Evolutionary conservation across 2,888 invertebrate genomes (phyloP).

Genomic region (Priocnemis perturbator): DNA sequence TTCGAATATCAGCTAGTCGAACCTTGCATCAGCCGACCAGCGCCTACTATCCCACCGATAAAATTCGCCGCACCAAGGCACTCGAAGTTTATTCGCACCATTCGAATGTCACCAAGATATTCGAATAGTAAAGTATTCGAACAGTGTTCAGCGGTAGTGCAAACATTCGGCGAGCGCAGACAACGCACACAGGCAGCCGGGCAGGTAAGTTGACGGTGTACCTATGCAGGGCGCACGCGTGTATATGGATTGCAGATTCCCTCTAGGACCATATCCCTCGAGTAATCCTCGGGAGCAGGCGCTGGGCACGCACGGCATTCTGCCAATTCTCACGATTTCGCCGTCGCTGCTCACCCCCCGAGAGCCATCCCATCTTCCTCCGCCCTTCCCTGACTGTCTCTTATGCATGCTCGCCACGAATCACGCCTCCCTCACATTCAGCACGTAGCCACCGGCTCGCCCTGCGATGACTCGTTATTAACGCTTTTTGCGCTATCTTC

Average conservation of each 20-base stretch:
- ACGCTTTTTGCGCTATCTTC: too few species aligned
- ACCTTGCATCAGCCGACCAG: too few species aligned
- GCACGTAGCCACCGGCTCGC: not conserved
- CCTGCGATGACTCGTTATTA: too few species aligned
- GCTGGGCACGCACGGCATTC: conserved; percentile 62
- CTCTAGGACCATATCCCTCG: conserved; percentile 44
- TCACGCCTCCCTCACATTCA: not conserved
- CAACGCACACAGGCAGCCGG: not conserved
- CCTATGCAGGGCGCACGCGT: conserved; percentile 17
- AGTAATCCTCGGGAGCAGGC: conserved; percentile 60
- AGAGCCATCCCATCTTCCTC: conserved; percentile 2
- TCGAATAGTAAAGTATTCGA: too few species aligned
- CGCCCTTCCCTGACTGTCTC: not conserved
- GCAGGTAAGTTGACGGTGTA: conserved; percentile 3
- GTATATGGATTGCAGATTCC: conserved; percentile 51
- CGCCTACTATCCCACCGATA: too few species aligned
- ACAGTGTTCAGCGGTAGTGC: too few species aligned
- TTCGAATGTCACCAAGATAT: too few species aligned
- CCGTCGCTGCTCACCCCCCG: conserved; percentile 10
- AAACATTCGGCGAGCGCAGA: too few species aligned
- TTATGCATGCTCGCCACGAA: too few species aligned
- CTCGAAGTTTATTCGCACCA: too few species aligned
- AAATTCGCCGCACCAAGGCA: too few species aligned
- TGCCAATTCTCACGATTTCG: conserved; percentile 61
- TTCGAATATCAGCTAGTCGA: too few species aligned